Percentiles rank a stretch among this genome's conserved stretches.
phyloP scores from a whole-genome alignment of 2,888 invertebrate species.

The Sphecodes monilicornis region DNA sequence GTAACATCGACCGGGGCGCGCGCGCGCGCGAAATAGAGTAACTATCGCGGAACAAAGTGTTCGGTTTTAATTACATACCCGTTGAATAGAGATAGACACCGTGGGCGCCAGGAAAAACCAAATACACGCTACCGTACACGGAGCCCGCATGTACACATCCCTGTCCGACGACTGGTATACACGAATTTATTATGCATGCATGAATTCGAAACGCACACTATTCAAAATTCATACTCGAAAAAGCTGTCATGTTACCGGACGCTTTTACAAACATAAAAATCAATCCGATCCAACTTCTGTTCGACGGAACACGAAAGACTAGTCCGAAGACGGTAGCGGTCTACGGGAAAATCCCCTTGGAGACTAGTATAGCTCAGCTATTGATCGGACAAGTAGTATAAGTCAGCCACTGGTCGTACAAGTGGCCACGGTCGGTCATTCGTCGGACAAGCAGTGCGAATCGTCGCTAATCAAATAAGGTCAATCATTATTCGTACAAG shows the following conservation, averaged over 20 bases:
- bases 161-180: slow-evolving; percentile 49
- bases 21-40: not conserved
- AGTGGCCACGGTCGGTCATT: too few species aligned
- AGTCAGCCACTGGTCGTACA: too few species aligned
- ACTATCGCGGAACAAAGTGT: slow-evolving; percentile 18
- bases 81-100: slow-evolving; percentile 6
- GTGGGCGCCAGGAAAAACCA: slow-evolving; percentile 50
- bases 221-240: slow-evolving; percentile 64
- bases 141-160: slow-evolving; percentile 60
- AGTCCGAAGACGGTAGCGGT: too few species aligned
- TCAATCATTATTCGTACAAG: too few species aligned
- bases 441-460: too few species aligned
- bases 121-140: slow-evolving; percentile 57
- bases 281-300: slow-evolving; percentile 60
- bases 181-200: slow-evolving; percentile 71
- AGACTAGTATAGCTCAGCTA: not conserved
- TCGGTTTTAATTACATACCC: slow-evolving; percentile 42
- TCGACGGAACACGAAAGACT: not conserved
- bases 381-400: not conserved
- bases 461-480: too few species aligned
- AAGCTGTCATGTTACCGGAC: slow-evolving; percentile 53
- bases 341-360: too few species aligned
- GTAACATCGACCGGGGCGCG: slow-evolving; percentile 4
- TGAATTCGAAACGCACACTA: slow-evolving; percentile 68
- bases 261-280: slow-evolving; percentile 59